A percentile compares a stretch with the other conserved stretches of the same genome.
These are phyloP conservation scores for Cyprinodon variegatus DNA, from an alignment of 2,113 vertebrate species.

Conservation along the genomic window DNA sequence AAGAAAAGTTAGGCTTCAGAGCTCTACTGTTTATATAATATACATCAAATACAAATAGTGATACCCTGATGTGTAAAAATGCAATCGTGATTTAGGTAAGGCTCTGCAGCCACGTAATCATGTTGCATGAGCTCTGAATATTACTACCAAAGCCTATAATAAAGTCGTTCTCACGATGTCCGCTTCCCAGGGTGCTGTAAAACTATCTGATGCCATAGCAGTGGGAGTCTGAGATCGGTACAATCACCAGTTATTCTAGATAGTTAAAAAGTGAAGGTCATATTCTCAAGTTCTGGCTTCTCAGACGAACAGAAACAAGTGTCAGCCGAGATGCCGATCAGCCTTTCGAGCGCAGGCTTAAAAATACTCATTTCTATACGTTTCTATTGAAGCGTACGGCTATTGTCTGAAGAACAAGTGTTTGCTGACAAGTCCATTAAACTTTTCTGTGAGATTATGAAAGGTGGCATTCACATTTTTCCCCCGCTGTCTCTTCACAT, in stretches of 20 bases:
- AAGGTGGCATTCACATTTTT: conserved; percentile 74
- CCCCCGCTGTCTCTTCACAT: conserved; percentile 67
- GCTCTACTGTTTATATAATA: not conserved
- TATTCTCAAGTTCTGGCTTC: conserved; percentile 48
- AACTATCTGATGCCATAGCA: conserved; percentile 74
- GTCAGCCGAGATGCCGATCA: conserved; percentile 11
- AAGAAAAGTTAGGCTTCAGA: not conserved
- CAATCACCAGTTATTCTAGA: conserved; percentile 44
- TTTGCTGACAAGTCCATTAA: conserved; percentile 67
- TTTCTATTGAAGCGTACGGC: conserved; percentile 44
- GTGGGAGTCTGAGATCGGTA: conserved; percentile 68
- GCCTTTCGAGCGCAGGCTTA: conserved; percentile 8
- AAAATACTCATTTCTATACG: conserved; percentile 27
- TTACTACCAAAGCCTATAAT: conserved; percentile 61
- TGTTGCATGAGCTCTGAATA: conserved; percentile 46
- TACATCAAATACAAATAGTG: not conserved
- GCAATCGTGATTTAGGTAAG: conserved; percentile 6
- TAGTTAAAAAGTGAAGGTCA: conserved; percentile 61
- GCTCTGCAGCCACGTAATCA: conserved; percentile 30
- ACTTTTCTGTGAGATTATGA: conserved; percentile 64
- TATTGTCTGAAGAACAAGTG: conserved; percentile 63
- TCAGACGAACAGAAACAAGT: conserved; percentile 29
- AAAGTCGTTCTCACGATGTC: conserved; percentile 63
- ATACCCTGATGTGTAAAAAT: not conserved
- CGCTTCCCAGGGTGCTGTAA: conserved; percentile 68